Base-by-base conservation (phyloP, 2,797 vertebrate species). In the Menidia menidia region DNA sequence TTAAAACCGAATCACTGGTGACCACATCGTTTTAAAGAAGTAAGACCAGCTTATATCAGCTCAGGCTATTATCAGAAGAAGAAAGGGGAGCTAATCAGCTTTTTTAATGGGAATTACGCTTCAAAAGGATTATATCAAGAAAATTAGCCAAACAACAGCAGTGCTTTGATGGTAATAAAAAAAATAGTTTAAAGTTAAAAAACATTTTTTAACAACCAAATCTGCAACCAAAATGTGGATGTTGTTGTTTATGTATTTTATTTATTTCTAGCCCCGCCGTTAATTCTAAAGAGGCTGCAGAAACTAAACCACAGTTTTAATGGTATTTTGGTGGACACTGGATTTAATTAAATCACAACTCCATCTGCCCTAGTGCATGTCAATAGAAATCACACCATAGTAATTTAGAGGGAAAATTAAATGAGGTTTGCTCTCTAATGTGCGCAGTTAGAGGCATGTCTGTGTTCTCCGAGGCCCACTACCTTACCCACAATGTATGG, bases 1-100 rank as follows among this genome's bases (percentile, higher is more conserved):
- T 88, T 82, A 78, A 94, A 94, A 93, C 94, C 92, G 88, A 94
- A 94, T 94, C 93, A 90, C 85, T 75, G 79, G 86, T 69, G 82
- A 90, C 85, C 78, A 44, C 83, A 70, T 89, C 68, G 81, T 92
- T 89, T 87, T 68, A 84, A 75, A 65, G 65, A 60, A 90, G 87
- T 67, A 62, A 68, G 64, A 74, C 81, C 61, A 88, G 75, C 87
- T 93, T 90, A 89, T 87, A 91, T 86, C 58, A 77, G 68, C 70
- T 90, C 60, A 88, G 87, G 75, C 67, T 77, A 89, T 93, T 94
- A 90, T 93, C 70, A 83, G 86, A 90, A 93, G 82, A 88, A 84
- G 73, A 92, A 90, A 92, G 68, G 77, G 47, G 89, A 62, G 84
- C 71, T 93, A 93, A 94, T 92, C 87, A 89, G 67, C 81, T 90